These are phyloP conservation scores for Neocrepidodera transversa DNA, from an alignment of 2,888 invertebrate species.

Conservation along the genomic window DNA sequence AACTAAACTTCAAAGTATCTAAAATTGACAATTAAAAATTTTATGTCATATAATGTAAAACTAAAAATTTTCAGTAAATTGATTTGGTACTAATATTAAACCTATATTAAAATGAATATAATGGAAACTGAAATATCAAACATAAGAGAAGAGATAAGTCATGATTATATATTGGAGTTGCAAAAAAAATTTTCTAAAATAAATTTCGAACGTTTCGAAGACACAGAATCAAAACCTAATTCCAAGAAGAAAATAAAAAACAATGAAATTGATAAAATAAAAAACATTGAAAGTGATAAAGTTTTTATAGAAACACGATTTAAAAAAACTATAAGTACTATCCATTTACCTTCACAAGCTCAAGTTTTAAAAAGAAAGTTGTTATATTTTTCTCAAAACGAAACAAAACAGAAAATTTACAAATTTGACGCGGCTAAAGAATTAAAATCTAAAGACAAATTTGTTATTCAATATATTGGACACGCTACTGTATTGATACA, in stretches of 20 bases:
- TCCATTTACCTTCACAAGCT: background rate
- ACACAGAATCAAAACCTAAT: background rate
- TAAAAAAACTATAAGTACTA: background rate
- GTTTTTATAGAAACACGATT: background rate
- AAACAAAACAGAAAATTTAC: background rate
- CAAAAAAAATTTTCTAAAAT: background rate
- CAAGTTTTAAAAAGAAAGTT: background rate
- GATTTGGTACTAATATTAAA: too few relatives aligned
- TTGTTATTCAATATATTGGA: slow-evolving; percentile 2
- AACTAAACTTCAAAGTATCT: too few relatives aligned
- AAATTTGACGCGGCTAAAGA: background rate
- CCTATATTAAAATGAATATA: background rate
- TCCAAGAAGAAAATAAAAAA: background rate
- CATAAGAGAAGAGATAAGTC: background rate
- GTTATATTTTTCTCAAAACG: background rate
- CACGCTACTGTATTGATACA: slow-evolving; percentile 2
- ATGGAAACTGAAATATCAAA: background rate
- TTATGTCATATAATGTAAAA: too few relatives aligned
- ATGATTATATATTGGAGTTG: slow-evolving; percentile 1
- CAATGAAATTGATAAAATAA: too few relatives aligned
- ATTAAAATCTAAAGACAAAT: background rate
- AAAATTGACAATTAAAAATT: too few relatives aligned
- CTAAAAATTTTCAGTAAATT: too few relatives aligned
- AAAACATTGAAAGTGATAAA: background rate
- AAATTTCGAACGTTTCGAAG: background rate